Conservation (phyloP, 2,888 invertebrate genomes). For the Dioctria rufipes region DNA sequence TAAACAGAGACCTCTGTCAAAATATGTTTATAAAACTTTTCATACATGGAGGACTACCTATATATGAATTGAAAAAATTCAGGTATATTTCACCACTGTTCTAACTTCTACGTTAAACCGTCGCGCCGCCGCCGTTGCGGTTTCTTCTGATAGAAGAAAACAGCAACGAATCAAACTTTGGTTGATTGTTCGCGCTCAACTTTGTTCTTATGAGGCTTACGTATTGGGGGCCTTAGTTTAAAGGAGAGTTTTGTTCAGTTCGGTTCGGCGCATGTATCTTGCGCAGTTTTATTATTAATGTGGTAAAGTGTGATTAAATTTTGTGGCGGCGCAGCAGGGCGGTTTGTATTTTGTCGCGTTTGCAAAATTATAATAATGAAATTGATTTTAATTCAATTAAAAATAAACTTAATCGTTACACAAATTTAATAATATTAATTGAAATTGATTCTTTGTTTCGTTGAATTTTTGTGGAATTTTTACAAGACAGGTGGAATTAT, state of each 20-base stretch:
- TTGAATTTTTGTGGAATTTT: background rate
- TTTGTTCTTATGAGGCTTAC: conserved; percentile 26
- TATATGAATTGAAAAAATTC: conserved; percentile 6
- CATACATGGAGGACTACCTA: conserved; percentile 1
- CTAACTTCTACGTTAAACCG: background rate
- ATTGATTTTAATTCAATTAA: too few species aligned
- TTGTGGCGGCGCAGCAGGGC: conserved; percentile 5
- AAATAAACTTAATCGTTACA: too few species aligned
- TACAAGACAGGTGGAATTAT: background rate
- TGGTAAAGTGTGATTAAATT: background rate
- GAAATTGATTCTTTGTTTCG: background rate
- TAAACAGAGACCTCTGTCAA: conserved; percentile 24
- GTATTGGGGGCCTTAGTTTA: conserved; percentile 46
- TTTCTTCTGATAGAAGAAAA: conserved; percentile 26
- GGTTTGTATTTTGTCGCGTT: conserved; percentile 6
- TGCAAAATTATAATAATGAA: background rate
- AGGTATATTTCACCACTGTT: background rate
- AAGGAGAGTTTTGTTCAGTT: conserved; percentile 52
- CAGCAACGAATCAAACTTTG: conserved; percentile 1
- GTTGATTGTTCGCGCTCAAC: background rate
- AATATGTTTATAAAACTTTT: conserved; percentile 44
- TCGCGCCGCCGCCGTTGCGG: conserved; percentile 1
- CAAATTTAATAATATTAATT: too few species aligned
- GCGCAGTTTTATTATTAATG: conserved; percentile 11
- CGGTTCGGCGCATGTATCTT: conserved; percentile 55